Conservation (phyloP, 2,113 vertebrate genomes). For the Zosterops pallidus region DNA sequence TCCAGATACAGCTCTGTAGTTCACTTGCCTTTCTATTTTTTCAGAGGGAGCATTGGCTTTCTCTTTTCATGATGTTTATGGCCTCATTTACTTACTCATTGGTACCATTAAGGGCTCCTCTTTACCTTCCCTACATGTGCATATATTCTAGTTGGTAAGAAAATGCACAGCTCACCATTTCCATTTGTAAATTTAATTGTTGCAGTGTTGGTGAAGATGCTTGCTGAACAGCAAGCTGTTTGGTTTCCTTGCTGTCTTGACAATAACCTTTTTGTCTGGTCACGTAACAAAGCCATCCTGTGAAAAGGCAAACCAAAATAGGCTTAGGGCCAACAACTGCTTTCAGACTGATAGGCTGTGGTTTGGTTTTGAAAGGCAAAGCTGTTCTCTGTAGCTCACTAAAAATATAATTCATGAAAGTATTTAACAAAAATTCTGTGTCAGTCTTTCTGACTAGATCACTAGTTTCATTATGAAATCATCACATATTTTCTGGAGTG, state of each 20-base stretch:
- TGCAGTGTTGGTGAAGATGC: background rate
- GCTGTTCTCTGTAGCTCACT: background rate
- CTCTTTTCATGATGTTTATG: background rate
- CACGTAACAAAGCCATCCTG: background rate
- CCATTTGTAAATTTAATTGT: background rate
- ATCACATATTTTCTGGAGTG: background rate
- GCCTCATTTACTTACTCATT: background rate
- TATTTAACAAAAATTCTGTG: background rate
- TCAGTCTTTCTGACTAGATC: background rate
- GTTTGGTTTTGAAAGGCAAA: background rate
- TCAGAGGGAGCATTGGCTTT: background rate
- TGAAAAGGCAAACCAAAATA: background rate
- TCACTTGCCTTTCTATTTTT: background rate
- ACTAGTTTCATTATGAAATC: background rate
- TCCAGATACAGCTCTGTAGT: background rate
- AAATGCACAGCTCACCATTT: background rate
- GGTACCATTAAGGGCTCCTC: background rate
- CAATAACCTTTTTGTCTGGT: conserved; percentile 1
- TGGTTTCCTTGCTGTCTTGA: conserved; percentile 16
- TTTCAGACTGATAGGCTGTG: background rate
- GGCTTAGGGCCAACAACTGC: background rate
- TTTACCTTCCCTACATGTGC: background rate
- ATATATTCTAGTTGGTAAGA: background rate
- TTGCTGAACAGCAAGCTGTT: background rate
- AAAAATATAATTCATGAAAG: background rate